These are phyloP conservation scores for Crotalus horridus DNA, from an alignment of 2,113 vertebrate species.

Conservation along the genomic window DNA sequence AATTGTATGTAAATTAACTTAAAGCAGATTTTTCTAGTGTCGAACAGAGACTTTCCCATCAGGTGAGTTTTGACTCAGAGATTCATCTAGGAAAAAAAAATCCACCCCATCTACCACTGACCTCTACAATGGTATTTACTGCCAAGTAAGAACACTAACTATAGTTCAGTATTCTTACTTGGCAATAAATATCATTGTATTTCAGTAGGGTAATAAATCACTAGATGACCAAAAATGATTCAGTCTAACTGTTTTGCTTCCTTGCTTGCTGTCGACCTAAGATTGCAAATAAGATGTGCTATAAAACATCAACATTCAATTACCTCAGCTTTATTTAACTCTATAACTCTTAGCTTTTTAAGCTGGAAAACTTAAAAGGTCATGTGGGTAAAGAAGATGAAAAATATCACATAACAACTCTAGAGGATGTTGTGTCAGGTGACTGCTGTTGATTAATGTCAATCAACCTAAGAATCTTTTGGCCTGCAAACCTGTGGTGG, in stretches of 20 bases:
- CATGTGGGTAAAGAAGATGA: background rate
- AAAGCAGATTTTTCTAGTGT: background rate
- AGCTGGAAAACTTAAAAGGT: background rate
- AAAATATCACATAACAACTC: background rate
- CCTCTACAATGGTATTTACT: background rate
- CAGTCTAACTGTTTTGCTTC: background rate
- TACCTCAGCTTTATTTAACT: background rate
- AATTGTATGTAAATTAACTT: background rate
- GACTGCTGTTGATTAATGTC: background rate
- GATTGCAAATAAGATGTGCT: background rate
- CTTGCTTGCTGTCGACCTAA: background rate
- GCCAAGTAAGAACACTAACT: background rate
- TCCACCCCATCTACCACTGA: background rate
- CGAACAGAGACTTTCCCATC: background rate
- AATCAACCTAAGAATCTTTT: background rate
- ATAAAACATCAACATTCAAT: background rate
- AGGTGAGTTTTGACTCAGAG: background rate
- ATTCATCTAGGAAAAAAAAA: background rate
- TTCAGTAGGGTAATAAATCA: background rate
- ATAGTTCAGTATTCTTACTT: background rate
- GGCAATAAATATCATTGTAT: background rate
- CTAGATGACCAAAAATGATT: background rate
- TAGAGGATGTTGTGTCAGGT: background rate
- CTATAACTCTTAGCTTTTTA: background rate
- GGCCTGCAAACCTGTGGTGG: no score